Percentiles rank a stretch among this genome's conserved stretches.
phyloP scores from a whole-genome alignment of 2,113 vertebrate species.

The Ellobius talpinus region DNA sequence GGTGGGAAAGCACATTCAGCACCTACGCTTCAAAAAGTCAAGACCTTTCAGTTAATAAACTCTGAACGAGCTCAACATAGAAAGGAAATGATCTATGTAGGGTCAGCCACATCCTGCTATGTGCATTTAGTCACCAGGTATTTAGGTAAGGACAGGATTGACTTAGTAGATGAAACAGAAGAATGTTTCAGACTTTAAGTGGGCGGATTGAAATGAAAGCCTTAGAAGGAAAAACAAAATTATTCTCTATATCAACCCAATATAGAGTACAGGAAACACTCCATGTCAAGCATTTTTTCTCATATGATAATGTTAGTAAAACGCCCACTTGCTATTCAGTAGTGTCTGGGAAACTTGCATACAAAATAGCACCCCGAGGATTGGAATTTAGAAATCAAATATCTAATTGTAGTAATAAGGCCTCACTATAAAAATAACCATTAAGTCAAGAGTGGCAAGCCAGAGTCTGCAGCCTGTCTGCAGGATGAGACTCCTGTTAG shows the following conservation, averaged over 20 bases:
- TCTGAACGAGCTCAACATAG: background rate
- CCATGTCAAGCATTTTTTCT: background rate
- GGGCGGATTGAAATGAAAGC: background rate
- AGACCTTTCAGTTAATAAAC: background rate
- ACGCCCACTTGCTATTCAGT: conserved; percentile 11
- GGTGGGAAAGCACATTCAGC: background rate
- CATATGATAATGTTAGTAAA: conserved; percentile 29
- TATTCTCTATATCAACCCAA: background rate
- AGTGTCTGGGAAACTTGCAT: background rate
- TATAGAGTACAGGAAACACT: background rate
- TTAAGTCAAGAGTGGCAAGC: background rate
- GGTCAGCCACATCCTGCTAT: background rate
- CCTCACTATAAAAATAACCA: background rate
- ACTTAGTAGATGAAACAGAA: background rate
- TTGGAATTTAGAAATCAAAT: conserved; percentile 57
- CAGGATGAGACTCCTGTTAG: background rate
- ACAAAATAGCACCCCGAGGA: background rate
- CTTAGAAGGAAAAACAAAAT: conserved; percentile 1
- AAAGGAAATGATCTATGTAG: background rate
- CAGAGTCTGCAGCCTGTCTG: background rate
- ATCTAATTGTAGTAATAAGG: background rate
- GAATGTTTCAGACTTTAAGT: background rate
- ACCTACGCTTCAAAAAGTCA: background rate
- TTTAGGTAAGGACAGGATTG: background rate
- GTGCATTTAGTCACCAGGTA: background rate